Evolutionary conservation across 1,140 invertebrate species (phyloP), one percentile per base, ranked within the genome.

Genomic region (Luehdorfia chinensis): DNA sequence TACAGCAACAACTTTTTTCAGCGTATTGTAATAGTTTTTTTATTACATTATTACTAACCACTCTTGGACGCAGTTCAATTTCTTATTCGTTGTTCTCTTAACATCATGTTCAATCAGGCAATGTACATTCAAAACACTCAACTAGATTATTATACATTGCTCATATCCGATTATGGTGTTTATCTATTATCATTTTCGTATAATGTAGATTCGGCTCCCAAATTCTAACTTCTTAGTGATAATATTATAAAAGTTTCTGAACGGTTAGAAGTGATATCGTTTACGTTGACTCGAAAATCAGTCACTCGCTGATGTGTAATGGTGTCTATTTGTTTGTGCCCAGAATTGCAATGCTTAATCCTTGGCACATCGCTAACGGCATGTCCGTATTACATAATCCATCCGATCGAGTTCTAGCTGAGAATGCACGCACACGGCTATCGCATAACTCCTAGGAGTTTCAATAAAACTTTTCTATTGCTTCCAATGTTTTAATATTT

Each of bases 371-470:
- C 61, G 64, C 68, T 68, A 66, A 64, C 55, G 66, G 73, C 80
- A 85, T 84, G 80, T 73, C 58, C 66, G 67, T 59, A 67, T 66
- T 64, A 78, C 77, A 77, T 79, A 78, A 81, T 78, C 71, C 63
- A 59, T 58, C 47, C 21, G 47, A 44, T 32, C 28, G 47, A 31
- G 33, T 32, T 54, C 56, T 16, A 13, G 47, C 60, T 55, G 48
- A 43, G 39, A 59, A 65, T 65, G 54, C 59, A 61, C 55, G 54
- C 52, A 55, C 63, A 63, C 67, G 55, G 34, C 53, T 61, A 57
- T 63, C 51, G 32, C 61, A 62, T 56, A 33, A 47, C 50, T 49
- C 45, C 47, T 48, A 37, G 8, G 30, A 43, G 25, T 43, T 14
- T 30, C 39, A 30, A 43, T 43, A 43, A 43, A 43, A 43, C 39